phyloP scores from a whole-genome alignment of 2,113 vertebrate genomes.

The Corynorhinus townsendii region DNA sequence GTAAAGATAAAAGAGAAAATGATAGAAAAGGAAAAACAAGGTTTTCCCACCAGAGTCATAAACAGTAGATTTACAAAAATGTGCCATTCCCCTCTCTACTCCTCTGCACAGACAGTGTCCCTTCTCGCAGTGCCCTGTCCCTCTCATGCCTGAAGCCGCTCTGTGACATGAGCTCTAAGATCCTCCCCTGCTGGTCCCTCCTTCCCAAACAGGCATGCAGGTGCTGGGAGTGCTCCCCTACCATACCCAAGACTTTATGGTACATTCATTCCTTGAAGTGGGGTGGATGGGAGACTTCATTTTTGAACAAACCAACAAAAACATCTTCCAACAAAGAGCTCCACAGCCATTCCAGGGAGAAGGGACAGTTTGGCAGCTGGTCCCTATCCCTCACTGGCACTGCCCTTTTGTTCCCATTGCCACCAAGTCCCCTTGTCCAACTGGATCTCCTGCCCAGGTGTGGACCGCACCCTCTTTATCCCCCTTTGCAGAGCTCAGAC shows the following conservation, averaged over 20 bases:
- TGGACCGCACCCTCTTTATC: background rate
- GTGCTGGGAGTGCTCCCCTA: background rate
- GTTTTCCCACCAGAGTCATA: background rate
- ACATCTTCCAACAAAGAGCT: background rate
- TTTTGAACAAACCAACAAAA: conserved; percentile 24
- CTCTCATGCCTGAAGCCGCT: no score
- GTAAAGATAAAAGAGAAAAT: background rate
- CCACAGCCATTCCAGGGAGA: background rate
- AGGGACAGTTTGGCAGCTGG: background rate
- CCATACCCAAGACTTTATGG: background rate
- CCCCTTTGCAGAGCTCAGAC: conserved; percentile 17
- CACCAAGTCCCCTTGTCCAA: background rate
- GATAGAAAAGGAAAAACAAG: background rate
- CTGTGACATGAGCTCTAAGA: background rate
- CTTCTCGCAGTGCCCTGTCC: no score
- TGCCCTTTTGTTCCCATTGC: background rate
- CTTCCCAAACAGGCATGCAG: background rate
- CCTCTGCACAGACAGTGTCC: rapidly evolving
- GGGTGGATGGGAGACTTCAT: background rate
- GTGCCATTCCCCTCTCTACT: background rate
- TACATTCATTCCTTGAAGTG: background rate
- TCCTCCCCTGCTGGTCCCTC: background rate
- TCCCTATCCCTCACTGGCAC: background rate
- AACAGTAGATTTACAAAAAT: background rate
- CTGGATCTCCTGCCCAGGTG: conserved; percentile 18